These are phyloP conservation scores for Branchinecta lynchi DNA, from an alignment of 1,140 invertebrate species.

Conservation along the genomic window DNA sequence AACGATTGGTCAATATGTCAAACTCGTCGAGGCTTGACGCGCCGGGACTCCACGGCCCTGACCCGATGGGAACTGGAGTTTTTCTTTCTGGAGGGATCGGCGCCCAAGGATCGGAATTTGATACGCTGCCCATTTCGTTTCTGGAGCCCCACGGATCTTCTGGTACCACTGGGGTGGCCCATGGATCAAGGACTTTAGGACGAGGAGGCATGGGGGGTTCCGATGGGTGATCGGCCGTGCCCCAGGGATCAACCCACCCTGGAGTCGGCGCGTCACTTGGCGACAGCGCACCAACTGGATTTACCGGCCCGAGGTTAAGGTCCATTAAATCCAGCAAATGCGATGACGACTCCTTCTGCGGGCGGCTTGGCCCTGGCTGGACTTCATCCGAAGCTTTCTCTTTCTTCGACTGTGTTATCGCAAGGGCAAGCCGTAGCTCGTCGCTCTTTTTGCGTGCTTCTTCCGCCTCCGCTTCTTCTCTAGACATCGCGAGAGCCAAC, in stretches of 20 bases:
- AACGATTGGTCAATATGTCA: constrained; percentile 55
- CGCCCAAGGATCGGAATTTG: constrained; percentile 41
- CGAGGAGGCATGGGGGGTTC: constrained; percentile 21
- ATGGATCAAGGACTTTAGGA: constrained; percentile 34
- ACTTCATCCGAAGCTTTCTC: constrained; percentile 47
- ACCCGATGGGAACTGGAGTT: constrained; percentile 7
- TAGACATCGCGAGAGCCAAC: constrained; percentile 91
- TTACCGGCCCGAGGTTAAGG: constrained; percentile 44
- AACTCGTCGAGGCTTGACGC: constrained; percentile 53
- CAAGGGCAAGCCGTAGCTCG: constrained; percentile 82
- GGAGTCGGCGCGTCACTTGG: constrained; percentile 13
- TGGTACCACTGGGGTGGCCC: constrained; percentile 32
- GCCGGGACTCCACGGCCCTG: constrained; percentile 19
- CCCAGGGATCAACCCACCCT: constrained; percentile 21
- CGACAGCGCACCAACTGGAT: constrained; percentile 19
- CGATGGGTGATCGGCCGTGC: constrained; percentile 20
- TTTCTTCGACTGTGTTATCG: constrained; percentile 77
- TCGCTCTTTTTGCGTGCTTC: constrained; percentile 80
- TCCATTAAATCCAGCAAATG: constrained; percentile 66
- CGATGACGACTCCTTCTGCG: background rate
- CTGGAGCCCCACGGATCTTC: background rate
- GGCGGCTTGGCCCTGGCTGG: background rate
- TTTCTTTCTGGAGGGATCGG: constrained; percentile 27
- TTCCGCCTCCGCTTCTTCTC: constrained; percentile 95
- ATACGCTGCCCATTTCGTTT: background rate